Base-by-base conservation (phyloP, 2,113 vertebrate genomes). In the Rhineura floridana region DNA sequence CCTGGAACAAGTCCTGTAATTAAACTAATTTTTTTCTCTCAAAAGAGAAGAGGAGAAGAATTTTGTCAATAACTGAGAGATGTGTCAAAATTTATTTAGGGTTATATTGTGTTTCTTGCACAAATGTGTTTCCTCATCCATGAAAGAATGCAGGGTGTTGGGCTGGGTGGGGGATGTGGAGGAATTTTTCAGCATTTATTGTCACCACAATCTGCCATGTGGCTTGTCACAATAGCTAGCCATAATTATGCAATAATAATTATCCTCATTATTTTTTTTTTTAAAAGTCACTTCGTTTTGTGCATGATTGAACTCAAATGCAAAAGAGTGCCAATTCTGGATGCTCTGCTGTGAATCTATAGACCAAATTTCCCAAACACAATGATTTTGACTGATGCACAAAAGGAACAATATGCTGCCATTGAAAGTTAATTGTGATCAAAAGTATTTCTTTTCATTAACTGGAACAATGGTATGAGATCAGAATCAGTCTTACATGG, bases 291-390 rank as follows among this genome's bases (percentile, higher is more conserved):
- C 2, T 17, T 88, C 83, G 89, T 81, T 90, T 44, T 78, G 28
- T 59, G 80, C 44, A 28, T 2, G 28, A 11, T 76, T 85, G 42
- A 91, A 75, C n/a, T 65, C 67, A 42, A 72, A n/a, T 87, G 80
- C 84, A 82, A 42, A 39, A 52, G 36, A 59, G 12, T 75, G 69
- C n/a, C 33, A 80, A 44, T 65, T 84, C 36, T 76, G 81, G 42
- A 79, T 39, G 48, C 19, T 73, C 83, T 50, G n/a, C 62, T 84
- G 25, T 59, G 39, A 83, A 78, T 90, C 81, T 81, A 42, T 6
- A 87, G n/a, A 80, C 1, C 86, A 84, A n/a, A 82, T 92, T 94
- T 92, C 93, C 89, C 86, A 79, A 88, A 84, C 67, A 76, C 76
- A 78, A 77, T 77, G 62, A 79, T 88, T 81, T 82, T 85, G 17